Percentiles rank a stretch among this genome's conserved stretches.
phyloP scores from a whole-genome alignment of 2,888 invertebrate genomes.

The Luperina nickerlii region DNA sequence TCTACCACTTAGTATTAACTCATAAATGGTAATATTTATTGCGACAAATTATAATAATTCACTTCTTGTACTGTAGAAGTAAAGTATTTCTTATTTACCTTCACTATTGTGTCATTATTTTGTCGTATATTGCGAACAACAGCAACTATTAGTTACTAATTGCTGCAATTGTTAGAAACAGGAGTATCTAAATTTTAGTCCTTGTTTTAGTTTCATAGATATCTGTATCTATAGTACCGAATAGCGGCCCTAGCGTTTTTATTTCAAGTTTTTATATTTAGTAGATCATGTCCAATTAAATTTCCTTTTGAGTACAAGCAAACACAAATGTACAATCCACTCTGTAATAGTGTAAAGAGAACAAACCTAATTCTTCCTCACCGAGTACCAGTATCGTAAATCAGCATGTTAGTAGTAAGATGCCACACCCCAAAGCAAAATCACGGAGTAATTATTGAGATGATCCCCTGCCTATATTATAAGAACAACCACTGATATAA shows the following conservation, averaged over 20 bases:
- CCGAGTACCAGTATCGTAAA: slow-evolving; percentile 78
- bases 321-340: slow-evolving; percentile 76
- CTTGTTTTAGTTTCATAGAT: slow-evolving; percentile 84
- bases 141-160: slow-evolving; percentile 79
- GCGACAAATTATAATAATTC: slow-evolving; percentile 72
- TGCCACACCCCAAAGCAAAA: slow-evolving; percentile 81
- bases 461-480: slow-evolving; percentile 77
- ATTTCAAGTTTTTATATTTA: slow-evolving; percentile 77
- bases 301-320: slow-evolving; percentile 74
- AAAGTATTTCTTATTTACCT: slow-evolving; percentile 78
- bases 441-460: slow-evolving; percentile 81
- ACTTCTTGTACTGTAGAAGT: slow-evolving; percentile 76
- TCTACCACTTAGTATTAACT: slow-evolving; percentile 74
- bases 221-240: slow-evolving; percentile 80
- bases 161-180: slow-evolving; percentile 83
- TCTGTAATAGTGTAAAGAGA: slow-evolving; percentile 76
- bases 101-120: slow-evolving; percentile 79
- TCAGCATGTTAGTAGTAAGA: slow-evolving; percentile 86
- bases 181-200: slow-evolving; percentile 77
- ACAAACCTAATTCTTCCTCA: slow-evolving; percentile 75
- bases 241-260: slow-evolving; percentile 85
- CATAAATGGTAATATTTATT: slow-evolving; percentile 77
- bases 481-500: slow-evolving; percentile 87
- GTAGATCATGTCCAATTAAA: slow-evolving; percentile 79
- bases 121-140: slow-evolving; percentile 75